Evolutionary conservation across 2,888 invertebrate genomes (phyloP), one percentile per base, ranked within the genome.

Genomic region (Hofmannophila pseudospretella): DNA sequence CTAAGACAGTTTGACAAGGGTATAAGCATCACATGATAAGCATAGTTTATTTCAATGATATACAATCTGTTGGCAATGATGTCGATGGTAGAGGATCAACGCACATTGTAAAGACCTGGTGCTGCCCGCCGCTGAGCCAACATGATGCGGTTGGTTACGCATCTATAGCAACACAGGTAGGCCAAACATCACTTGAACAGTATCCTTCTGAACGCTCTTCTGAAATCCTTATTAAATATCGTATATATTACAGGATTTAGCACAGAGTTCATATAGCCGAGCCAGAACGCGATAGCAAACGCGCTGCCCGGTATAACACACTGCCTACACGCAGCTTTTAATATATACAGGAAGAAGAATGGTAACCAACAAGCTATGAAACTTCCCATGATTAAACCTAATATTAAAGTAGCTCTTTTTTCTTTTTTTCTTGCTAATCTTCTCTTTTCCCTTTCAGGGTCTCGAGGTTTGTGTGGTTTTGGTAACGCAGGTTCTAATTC

Each of bases 341-440:
- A 79, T 60, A 97, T 96, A 73, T 97, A 97, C 47, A 97, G 89
- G 71, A 96, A 93, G 90, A 99, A 99, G 82, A 99, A 99, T 0
- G 99, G 99, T 66, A 99, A 88, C 99, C 99, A 98, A 70, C 98
- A 98, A 40, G 97, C 94, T 58, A 99, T 98, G 75, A 99, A 99
- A 55, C 98, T 97, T 45, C 97, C 98, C 96, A 99, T 97, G 52
- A 99, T 98, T 43, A 99, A 90, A 25, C 99, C 99, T 49, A 99
- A 87, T 49, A 99, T 98, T 13, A 99, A 88, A 0, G 98, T 99
- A 1, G 99, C 99, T 30, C 99, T 89, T 61, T 99, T 95, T 80
- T 99, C 99, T 71, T 97, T 96, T 62, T 98, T 97, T 49, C 97
- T 90, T 0, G 98, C 98, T 58, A 98, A 89, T 56, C 97, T 90